Base-by-base conservation (phyloP, 92 coral and sea anemone species). In the Zoanthus gigantus region DNA sequence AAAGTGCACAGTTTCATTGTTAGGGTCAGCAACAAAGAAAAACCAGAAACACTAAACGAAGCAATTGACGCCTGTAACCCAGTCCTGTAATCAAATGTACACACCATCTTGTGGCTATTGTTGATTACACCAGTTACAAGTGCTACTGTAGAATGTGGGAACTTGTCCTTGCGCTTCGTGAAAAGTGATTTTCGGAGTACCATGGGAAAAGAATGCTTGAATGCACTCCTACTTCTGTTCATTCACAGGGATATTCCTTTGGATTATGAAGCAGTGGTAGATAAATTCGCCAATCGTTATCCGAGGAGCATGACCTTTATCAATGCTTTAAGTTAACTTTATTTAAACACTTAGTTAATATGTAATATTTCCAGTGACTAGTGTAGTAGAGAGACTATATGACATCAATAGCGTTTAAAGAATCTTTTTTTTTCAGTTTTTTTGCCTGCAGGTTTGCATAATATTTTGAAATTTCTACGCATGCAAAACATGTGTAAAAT, bases 41-140 rank as follows among this genome's bases (percentile, higher is more conserved):
- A 50, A 31, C 89, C 83, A 53, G 9, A 54, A n/a, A 74, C 71
- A n/a, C 50, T 74, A 45, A 78, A 74, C 34, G 89, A 85, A 30
- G 50, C 89, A 11, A 16, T 85, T 42, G 65, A 74, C 6, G 83
- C 76, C 84, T 61, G 77, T 74, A 86, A 61, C 63, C 15, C 32
- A 86, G 78, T 56, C 83, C 83, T 86, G 14, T 57, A 75, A 76
- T 83, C 89, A 68, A 86, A 86, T 13, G n/a, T 75, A 29, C 89
- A 86, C 83, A 86, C 83, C 37, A 72, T 85, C 77, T 69, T 74
- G 82, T 42, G 74, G 60, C 60, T 74, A 14, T 69, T 85, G 42
- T 18, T 74, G 53, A 57, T 85, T 50, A 42, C 82, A 50, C 82
- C 82, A 13, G 88, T 85, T 52, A 85, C 71, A 71, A 85, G 82